Evolutionary conservation across 2,888 invertebrate species (phyloP), one percentile per base, ranked within the genome.

Genomic region (Ormyrus labotus): DNA sequence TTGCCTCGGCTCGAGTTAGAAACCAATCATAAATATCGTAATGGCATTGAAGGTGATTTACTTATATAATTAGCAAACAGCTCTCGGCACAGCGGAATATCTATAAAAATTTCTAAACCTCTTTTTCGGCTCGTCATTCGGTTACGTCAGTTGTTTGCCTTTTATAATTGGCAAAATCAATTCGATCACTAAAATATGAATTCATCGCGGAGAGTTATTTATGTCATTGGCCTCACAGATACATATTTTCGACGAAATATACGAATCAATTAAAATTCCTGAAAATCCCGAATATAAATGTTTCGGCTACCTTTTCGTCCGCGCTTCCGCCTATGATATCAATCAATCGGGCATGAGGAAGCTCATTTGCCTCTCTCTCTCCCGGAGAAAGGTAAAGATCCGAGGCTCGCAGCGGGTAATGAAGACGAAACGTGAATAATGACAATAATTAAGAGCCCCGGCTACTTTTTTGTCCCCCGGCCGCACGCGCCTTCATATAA

Each of bases 201-300:
- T 73, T 64, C 67, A 76, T 78, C 73, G 55, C 0, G 34, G 34
- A 34, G 79, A 11, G 55, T 77, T 57, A 80, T 82, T 80, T 77
- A 74, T 80, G 48, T 48, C 47, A 60, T 58, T 48, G 72, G 70
- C 67, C 65, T 60, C 57, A 9, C 48, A 75, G 11, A 68, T 50
- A 51, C 63, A 73, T 72, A 70, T 72, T 65, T 79, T 71, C 75
- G 61, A 53, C 8, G 70, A 77, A 76, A 79, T 76, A 80, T 61
- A 80, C 72, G 77, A 79, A 81, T 81, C 76, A 70, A 82, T 82
- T 82, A 79, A 79, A 76, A 82, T 79, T 81, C 75, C 34, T 47
- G 53, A 81, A 75, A 81, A 60, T 55, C 71, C 53, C 34, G 69
- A 74, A 68, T 72, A 63, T 47, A 81, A 74, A 78, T 5, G 34